Evolutionary conservation across 2,888 invertebrate species (phyloP).

Genomic region (Elmis aenea): DNA sequence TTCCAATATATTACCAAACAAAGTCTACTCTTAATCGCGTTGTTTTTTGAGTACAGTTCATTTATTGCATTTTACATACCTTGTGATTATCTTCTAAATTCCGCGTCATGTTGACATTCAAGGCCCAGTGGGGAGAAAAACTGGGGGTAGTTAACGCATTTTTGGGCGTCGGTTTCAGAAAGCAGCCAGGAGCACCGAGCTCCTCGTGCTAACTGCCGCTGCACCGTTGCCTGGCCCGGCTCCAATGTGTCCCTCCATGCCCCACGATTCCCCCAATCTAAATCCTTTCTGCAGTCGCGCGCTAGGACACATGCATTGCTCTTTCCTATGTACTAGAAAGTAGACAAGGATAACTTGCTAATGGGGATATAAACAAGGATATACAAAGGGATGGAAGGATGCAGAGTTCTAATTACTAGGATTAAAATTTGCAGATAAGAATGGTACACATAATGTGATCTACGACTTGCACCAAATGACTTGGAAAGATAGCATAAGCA

Average conservation of each 20-base stretch:
- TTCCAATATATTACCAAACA: too few relatives aligned
- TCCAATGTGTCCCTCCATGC: slow-evolving; percentile 34
- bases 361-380: slow-evolving; percentile 15
- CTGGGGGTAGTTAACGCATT: slow-evolving; percentile 21
- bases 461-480: too few relatives aligned
- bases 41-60: too few relatives aligned
- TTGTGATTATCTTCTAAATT: too few relatives aligned
- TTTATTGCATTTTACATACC: too few relatives aligned
- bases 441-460: too few relatives aligned
- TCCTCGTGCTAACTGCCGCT: slow-evolving; percentile 44
- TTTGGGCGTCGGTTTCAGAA: slow-evolving; percentile 20
- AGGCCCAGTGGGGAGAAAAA: too few relatives aligned
- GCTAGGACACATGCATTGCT: slow-evolving; percentile 25
- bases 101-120: too few relatives aligned
- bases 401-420: slow-evolving; percentile 30
- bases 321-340: slow-evolving; percentile 23
- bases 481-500: too few relatives aligned
- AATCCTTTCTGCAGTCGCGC: slow-evolving; percentile 28
- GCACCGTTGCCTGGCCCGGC: slow-evolving; percentile 42
- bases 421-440: slow-evolving; percentile 32
- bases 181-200: slow-evolving; percentile 32
- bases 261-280: slow-evolving; percentile 18
- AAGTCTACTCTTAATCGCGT: too few relatives aligned
- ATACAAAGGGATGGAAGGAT: slow-evolving; percentile 15
- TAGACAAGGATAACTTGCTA: slow-evolving; percentile 13